A percentile compares a stretch with the other conserved stretches of the same genome.
phyloP scores from a whole-genome alignment of 1,140 invertebrate species.

The Papilio machaon region DNA sequence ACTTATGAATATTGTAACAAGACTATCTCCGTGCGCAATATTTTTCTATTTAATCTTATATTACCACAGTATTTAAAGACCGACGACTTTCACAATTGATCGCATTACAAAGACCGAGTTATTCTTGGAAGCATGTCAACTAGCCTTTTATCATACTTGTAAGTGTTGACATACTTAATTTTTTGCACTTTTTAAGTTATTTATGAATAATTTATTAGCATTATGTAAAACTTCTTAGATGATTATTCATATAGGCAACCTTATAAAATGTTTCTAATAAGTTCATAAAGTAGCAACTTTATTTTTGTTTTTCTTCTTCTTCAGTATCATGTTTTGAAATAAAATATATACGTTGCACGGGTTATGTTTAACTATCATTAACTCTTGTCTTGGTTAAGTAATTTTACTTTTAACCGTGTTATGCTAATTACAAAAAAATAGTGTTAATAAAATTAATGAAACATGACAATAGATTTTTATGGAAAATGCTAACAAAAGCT shows the following conservation, averaged over 20 bases:
- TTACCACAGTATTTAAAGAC: constrained; percentile 17
- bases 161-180: constrained; percentile 25
- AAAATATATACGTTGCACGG: too few relatives aligned
- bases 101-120: constrained; percentile 33
- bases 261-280: neutral
- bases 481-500: too few relatives aligned
- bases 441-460: too few relatives aligned
- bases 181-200: constrained; percentile 19
- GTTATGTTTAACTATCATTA: too few relatives aligned
- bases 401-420: too few relatives aligned
- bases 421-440: too few relatives aligned
- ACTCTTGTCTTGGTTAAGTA: too few relatives aligned
- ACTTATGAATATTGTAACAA: neutral
- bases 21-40: neutral
- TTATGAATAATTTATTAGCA: constrained; percentile 1
- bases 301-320: too few relatives aligned
- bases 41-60: constrained; percentile 13
- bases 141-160: constrained; percentile 28
- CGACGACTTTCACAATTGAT: constrained; percentile 26
- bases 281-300: too few relatives aligned
- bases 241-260: neutral
- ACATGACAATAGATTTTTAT: too few relatives aligned
- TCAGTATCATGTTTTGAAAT: too few relatives aligned
- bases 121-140: constrained; percentile 35
- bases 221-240: neutral